Evolutionary conservation across 1,140 invertebrate species (phyloP), one percentile per base, ranked within the genome.

Genomic region (Hyles vespertilio): DNA sequence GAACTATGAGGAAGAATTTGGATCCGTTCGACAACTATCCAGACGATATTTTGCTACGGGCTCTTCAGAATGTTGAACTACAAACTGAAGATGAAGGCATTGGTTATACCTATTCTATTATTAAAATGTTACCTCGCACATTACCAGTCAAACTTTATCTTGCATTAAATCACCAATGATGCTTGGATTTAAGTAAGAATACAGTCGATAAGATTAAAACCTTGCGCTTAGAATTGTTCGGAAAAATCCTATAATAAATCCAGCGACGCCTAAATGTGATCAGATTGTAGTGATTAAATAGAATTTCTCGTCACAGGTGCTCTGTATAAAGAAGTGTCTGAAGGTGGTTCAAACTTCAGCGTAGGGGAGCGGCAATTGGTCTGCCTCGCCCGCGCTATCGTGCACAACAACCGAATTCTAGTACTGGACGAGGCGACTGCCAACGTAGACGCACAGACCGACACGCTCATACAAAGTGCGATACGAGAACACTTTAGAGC

Each of bases 351-450:
- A 3, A 93, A 93, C 79, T 92, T 93, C 69, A 93, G 92, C 74
- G 91, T 94, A 12, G 95, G 95, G 0, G 93, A 96, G 80, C 85
- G 94, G 11, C 95, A 96, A 79, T 75, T 96, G n/a, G 85, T 96
- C 9, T 96, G 94, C 74, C 77, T 96, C 3, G 94, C 94, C 0
- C 79, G 95, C 34, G 94, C 94, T 3, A 91, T 96, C 46, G 81
- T 95, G 2, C 81, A 92, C 57, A 92, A 93, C 58, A 93, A 93
- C 69, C 91, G 90, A 56, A 91, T 94, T 22, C 81, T 95, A 0
- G 84, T 95, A 3, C 79, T 95, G 52, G 94, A 95, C 77, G 94
- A 95, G 77, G 94, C 94, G 2, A 95, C 94, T 0, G 94, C 94
- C 0, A 94, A 94, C 60, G 92, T 94, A 33, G 93, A 94, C 83